phyloP scores from a whole-genome alignment of 1,140 invertebrate species.

The Ostrea denselamellosa region DNA sequence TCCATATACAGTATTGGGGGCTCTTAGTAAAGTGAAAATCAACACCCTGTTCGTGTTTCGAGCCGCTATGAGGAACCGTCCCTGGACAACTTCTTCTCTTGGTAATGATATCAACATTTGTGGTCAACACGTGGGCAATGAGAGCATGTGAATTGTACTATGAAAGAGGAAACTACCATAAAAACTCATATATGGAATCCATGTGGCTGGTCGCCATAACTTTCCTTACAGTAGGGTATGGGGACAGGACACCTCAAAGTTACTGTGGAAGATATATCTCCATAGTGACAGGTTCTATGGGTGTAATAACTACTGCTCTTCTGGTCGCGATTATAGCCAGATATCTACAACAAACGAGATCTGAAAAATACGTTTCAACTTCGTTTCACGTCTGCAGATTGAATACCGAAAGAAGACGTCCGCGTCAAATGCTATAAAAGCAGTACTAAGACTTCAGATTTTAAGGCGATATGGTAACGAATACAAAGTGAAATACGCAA shows the following conservation, averaged over 20 bases:
- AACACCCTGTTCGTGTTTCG: constrained; percentile 76
- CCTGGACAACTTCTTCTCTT: constrained; percentile 66
- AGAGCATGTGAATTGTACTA: constrained; percentile 72
- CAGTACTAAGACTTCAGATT: constrained; percentile 61
- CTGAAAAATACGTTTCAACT: constrained; percentile 71
- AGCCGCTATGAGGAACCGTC: constrained; percentile 74
- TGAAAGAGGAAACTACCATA: constrained; percentile 39
- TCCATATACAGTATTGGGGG: constrained; percentile 76
- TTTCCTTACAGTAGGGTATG: constrained; percentile 78
- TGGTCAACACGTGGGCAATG: constrained; percentile 74
- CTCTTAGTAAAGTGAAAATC: constrained; percentile 77
- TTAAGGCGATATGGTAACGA: constrained; percentile 56
- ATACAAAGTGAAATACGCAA: constrained; percentile 55
- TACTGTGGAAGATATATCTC: constrained; percentile 76
- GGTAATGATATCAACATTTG: constrained; percentile 70
- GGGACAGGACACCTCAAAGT: constrained; percentile 74
- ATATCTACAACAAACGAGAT: constrained; percentile 66
- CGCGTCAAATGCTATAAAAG: constrained; percentile 69
- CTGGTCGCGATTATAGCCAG: constrained; percentile 73
- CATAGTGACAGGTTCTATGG: constrained; percentile 73
- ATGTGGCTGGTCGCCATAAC: constrained; percentile 79
- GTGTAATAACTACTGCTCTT: constrained; percentile 73
- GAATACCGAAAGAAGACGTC: constrained; percentile 63
- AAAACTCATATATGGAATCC: constrained; percentile 66
- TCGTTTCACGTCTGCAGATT: constrained; percentile 66